Base-by-base conservation (phyloP, 1,140 invertebrate genomes). In the Holotrichia oblita region DNA sequence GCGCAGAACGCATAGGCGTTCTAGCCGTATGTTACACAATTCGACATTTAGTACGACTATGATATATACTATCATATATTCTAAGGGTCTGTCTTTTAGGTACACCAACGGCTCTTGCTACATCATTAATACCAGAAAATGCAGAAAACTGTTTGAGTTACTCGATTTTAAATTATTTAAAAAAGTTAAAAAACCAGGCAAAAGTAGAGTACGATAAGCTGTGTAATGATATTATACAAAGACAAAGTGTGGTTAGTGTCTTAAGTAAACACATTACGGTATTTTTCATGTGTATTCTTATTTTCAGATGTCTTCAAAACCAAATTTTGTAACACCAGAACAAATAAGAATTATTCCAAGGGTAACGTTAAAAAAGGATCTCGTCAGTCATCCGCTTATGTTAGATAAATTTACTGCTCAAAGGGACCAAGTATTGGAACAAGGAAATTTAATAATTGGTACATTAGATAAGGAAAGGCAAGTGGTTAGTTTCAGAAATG, bases 161-260 rank as follows among this genome's bases (percentile, higher is more conserved):
- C 85, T 95, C 93, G 78, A 96, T 99, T 7, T 90, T 98, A 79
- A 98, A 96, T 87, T 98, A 99, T 86, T 88, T 99, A 80, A 99
- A 98, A 87, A 93, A 96, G 85, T 89, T 99, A 79, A 99, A 99
- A 89, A 98, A 98, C 87, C 93, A 97, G 87, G 98, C 97, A 14
- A 99, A 98, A 88, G 90, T 94, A 74, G 97, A 99, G 86, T 98
- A 97, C 87, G 97, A 99, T 85, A 93, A 95, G 86, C 89, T 99
- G 14, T 99, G 93, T 77, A 81, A 78, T 59, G 86, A 87, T 77
- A 86, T 87, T 73, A 83, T 86, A 55, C 83, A 84, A 76, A 83
- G 85, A 78, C 86, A 87, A 80, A 82, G 79, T 44, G 82, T 79
- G 74, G 84, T 86, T 80, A 83, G 80, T 81, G 9, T 48, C 14